These are phyloP conservation scores for Stramonita haemastoma DNA, from an alignment of 2,888 invertebrate species.

Conservation along the genomic window DNA sequence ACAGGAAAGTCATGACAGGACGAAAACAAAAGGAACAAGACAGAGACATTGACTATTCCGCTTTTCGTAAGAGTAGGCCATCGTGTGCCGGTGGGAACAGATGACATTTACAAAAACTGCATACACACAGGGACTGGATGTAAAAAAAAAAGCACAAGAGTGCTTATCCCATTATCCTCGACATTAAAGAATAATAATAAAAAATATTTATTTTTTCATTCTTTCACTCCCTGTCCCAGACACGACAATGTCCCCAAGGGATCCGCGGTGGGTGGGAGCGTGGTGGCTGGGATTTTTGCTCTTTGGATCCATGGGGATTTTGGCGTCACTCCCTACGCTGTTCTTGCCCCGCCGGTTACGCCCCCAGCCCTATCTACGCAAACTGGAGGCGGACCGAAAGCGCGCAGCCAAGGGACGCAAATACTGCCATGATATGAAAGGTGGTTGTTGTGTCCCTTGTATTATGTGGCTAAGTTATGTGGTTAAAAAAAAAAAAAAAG, in stretches of 20 bases:
- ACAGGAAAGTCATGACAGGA: too few species aligned
- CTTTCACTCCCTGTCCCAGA: slow-evolving; percentile 41
- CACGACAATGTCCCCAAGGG: slow-evolving; percentile 53
- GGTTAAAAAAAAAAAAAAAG: too few species aligned
- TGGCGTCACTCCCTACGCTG: slow-evolving; percentile 52
- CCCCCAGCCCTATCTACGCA: slow-evolving; percentile 21
- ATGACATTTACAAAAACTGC: too few species aligned
- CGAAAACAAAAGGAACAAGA: too few species aligned
- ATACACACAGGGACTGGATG: too few species aligned
- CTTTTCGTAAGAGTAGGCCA: too few species aligned
- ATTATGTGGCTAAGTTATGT: background rate
- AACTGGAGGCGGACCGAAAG: background rate
- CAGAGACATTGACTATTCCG: too few species aligned
- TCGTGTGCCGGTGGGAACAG: too few species aligned
- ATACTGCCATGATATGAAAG: slow-evolving; percentile 39
- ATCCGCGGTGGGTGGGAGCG: slow-evolving; percentile 64
- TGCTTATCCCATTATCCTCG: too few species aligned
- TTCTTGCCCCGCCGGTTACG: slow-evolving; percentile 54
- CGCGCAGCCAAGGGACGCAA: background rate
- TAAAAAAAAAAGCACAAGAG: too few species aligned
- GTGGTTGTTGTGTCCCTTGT: slow-evolving; percentile 24
- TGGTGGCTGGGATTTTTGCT: slow-evolving; percentile 66
- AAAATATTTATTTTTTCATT: too few species aligned
- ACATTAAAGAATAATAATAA: too few species aligned
- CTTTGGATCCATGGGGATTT: slow-evolving; percentile 54